These are phyloP conservation scores for Microctonus hyperodae DNA, from an alignment of 2,888 invertebrate genomes.

Conservation along the genomic window DNA sequence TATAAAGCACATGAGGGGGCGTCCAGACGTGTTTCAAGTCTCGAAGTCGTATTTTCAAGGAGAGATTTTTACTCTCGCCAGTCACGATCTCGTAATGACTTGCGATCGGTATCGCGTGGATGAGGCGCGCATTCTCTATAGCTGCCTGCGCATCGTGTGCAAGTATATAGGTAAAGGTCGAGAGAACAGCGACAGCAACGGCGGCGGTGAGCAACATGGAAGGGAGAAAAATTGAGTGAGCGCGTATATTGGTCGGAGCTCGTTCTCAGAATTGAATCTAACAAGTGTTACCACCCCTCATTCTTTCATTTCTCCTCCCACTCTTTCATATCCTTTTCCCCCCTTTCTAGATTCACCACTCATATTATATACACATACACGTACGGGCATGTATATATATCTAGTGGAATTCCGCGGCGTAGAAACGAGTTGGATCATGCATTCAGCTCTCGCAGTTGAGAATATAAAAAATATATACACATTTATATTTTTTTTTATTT, in stretches of 20 bases:
- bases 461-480: background rate
- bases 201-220: background rate
- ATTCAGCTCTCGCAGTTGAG: slow-evolving; percentile 37
- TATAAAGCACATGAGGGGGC: background rate
- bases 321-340: slow-evolving; percentile 27
- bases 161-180: slow-evolving; percentile 30
- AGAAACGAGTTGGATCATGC: background rate
- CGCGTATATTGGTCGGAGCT: slow-evolving; percentile 42
- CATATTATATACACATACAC: no score
- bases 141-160: slow-evolving; percentile 16
- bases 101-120: slow-evolving; percentile 32
- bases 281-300: slow-evolving; percentile 57
- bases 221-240: slow-evolving; percentile 52
- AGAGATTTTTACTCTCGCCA: slow-evolving; percentile 26
- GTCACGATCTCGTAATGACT: slow-evolving; percentile 35
- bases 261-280: slow-evolving; percentile 58
- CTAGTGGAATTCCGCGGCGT: slow-evolving; percentile 45
- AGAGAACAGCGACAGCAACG: background rate
- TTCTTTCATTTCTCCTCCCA: slow-evolving; percentile 16
- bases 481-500: no score
- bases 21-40: background rate
- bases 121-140: slow-evolving; percentile 22
- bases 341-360: no score
- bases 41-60: background rate
- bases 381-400: no score